Evolutionary conservation across 2,888 invertebrate species (phyloP).

Genomic region (Psylliodes chrysocephalus): DNA sequence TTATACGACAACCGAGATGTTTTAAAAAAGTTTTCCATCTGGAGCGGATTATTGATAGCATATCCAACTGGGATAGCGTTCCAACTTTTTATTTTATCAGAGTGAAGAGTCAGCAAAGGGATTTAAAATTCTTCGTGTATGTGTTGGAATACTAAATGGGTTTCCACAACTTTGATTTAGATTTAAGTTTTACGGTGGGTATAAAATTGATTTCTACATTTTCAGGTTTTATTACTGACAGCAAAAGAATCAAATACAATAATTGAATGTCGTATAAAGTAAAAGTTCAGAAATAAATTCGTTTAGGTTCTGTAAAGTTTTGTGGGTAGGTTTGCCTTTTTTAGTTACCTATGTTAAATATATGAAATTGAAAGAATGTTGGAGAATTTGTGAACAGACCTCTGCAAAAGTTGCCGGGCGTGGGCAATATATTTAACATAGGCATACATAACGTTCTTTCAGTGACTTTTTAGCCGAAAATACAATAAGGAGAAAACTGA

Average conservation of each 20-base stretch:
- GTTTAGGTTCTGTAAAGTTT: too few species aligned
- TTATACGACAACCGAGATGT: neutral
- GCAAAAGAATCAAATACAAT: neutral
- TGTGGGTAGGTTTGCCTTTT: too few species aligned
- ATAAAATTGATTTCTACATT: neutral
- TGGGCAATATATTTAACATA: too few species aligned
- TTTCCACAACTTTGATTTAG: neutral
- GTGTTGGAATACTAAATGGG: conserved; percentile 1
- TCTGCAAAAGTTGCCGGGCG: too few species aligned
- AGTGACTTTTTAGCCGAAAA: too few species aligned
- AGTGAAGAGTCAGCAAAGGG: neutral
- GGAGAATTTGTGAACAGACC: too few species aligned
- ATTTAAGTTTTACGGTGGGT: neutral
- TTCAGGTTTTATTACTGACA: neutral
- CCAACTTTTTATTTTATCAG: neutral
- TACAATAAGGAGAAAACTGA: too few species aligned
- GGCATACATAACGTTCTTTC: too few species aligned
- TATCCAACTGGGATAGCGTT: neutral
- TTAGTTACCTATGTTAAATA: too few species aligned
- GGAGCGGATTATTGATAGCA: neutral
- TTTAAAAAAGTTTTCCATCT: conserved; percentile 7
- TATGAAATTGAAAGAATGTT: too few species aligned
- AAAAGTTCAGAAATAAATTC: too few species aligned
- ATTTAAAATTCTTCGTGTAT: neutral
- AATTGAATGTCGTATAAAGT: too few species aligned